Conservation (phyloP, 92 coral and sea anemone genomes). For the Zoanthus gigantus region DNA sequence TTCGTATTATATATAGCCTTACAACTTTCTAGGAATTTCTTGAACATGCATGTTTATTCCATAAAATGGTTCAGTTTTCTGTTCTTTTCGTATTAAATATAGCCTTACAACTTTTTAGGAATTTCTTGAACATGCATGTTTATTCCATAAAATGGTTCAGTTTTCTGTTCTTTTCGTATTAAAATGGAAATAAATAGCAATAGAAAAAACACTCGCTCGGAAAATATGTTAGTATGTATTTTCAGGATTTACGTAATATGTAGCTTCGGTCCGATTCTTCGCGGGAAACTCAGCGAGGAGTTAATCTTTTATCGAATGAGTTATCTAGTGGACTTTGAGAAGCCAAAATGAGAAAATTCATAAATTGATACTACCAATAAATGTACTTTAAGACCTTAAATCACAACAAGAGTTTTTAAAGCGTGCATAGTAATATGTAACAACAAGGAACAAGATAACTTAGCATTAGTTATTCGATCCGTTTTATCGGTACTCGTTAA, state of each 20-base stretch:
- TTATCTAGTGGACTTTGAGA: conserved; percentile 11
- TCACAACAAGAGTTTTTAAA: too few species aligned
- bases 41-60: neutral
- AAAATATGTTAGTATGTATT: neutral
- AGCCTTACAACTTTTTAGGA: neutral
- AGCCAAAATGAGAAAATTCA: neutral
- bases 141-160: neutral
- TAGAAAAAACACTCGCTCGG: neutral
- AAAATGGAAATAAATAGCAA: neutral
- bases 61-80: neutral
- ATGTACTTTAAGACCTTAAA: too few species aligned
- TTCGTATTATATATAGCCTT: neutral
- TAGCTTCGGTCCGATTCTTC: conserved; percentile 8
- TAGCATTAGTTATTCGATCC: too few species aligned
- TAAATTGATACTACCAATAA: too few species aligned
- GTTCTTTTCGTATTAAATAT: neutral
- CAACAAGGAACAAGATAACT: too few species aligned
- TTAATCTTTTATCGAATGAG: conserved; percentile 18
- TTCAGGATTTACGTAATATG: conserved; percentile 9
- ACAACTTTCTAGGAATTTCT: neutral
- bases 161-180: neutral
- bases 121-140: neutral
- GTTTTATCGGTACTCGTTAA: neutral
- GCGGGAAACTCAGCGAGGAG: conserved; percentile 11
- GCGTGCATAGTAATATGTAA: too few species aligned